Percentiles rank a stretch among this genome's conserved stretches.
These are phyloP conservation scores for Matsumyia berberina DNA, from an alignment of 2,888 invertebrate genomes.

Conservation along the genomic window DNA sequence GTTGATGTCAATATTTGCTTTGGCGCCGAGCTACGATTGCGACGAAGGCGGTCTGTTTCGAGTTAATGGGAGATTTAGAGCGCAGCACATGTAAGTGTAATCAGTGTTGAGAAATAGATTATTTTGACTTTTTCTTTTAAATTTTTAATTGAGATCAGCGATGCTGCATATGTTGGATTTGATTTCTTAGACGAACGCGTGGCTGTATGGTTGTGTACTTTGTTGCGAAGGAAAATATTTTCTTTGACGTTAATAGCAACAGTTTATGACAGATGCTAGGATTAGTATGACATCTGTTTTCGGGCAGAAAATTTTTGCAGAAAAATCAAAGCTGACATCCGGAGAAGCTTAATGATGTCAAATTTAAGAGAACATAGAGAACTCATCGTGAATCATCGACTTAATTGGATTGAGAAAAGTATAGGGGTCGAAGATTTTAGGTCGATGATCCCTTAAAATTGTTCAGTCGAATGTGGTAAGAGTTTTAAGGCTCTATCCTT, in stretches of 20 bases:
- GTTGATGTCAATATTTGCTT: conserved; percentile 70
- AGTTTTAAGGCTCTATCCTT: no score
- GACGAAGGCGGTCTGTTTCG: conserved; percentile 20
- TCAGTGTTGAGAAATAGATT: no score
- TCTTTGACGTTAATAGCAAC: conserved; percentile 10
- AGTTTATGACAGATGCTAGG: conserved; percentile 4
- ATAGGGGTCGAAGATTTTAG: no score
- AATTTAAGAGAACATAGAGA: no score
- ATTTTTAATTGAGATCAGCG: conserved; percentile 30
- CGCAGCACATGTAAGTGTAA: conserved; percentile 54
- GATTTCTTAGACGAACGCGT: not conserved
- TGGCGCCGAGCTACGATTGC: conserved; percentile 43
- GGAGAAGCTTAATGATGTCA: not conserved
- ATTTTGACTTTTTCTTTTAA: conserved; percentile 18
- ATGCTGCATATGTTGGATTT: conserved; percentile 11
- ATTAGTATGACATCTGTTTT: conserved; percentile 32
- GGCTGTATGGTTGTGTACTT: conserved; percentile 15
- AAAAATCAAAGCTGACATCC: not conserved
- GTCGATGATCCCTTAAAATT: no score
- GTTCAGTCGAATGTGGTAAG: no score
- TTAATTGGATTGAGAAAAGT: no score
- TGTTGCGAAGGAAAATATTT: conserved; percentile 14
- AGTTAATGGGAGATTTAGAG: conserved; percentile 56
- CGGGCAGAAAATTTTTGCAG: conserved; percentile 1
- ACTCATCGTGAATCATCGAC: no score